Evolutionary conservation across 2,113 vertebrate species (phyloP).

Genomic region (Tenebrosternarchus preto): DNA sequence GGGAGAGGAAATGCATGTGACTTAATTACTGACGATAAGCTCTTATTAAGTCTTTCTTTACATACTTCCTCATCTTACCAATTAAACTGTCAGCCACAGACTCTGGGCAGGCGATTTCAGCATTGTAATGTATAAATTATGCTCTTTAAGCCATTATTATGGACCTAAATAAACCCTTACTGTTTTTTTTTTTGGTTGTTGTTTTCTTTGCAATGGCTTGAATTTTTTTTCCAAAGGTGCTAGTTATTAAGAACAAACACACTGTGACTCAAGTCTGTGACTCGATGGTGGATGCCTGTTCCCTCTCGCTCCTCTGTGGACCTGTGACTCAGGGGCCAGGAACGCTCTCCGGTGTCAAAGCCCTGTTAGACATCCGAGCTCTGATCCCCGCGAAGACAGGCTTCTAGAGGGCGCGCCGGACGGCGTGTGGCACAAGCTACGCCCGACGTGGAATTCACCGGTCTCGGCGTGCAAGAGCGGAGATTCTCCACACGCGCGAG

Average conservation of each 20-base stretch:
- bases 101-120: conserved; percentile 4
- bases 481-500: neutral
- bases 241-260: conserved; percentile 5
- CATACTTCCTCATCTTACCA: conserved; percentile 32
- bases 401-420: neutral
- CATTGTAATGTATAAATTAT: conserved; percentile 42
- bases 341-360: conserved; percentile 23
- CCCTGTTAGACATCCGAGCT: neutral
- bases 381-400: neutral
- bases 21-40: conserved; percentile 56
- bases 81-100: conserved; percentile 42
- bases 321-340: conserved; percentile 36
- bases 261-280: neutral
- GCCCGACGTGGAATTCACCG: neutral
- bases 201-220: too few species aligned
- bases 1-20: conserved; percentile 47
- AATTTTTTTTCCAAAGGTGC: neutral
- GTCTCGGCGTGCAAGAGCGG: neutral
- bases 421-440: too few species aligned
- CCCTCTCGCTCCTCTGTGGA: conserved; percentile 13
- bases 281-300: neutral
- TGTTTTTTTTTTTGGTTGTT: neutral
- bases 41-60: conserved; percentile 51
- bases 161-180: conserved; percentile 32
- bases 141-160: conserved; percentile 38